A percentile compares a stretch with the other conserved stretches of the same genome.
Evolutionary conservation across 2,888 invertebrate genomes (phyloP).

Genomic region (Drosophila lutescens): DNA sequence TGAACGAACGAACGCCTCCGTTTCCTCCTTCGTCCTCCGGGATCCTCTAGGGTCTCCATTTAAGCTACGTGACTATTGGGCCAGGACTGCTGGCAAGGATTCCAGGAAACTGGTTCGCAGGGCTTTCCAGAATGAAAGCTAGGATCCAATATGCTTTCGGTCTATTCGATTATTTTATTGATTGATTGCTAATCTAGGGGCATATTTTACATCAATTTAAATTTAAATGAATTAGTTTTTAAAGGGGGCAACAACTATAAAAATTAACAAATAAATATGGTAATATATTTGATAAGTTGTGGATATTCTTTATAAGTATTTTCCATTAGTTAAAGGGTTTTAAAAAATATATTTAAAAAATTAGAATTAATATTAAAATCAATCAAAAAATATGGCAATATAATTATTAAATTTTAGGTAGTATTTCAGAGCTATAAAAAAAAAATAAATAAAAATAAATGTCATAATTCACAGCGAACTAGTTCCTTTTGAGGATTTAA

Average conservation of each 20-base stretch:
- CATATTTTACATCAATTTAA: neutral
- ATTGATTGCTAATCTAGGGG: neutral
- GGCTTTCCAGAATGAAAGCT: neutral
- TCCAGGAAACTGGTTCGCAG: neutral
- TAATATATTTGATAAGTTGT: no score
- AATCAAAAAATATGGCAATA: no score
- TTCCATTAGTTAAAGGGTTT: no score
- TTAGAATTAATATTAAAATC: no score
- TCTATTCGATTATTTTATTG: neutral
- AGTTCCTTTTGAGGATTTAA: neutral
- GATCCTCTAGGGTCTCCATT: conserved; percentile 21
- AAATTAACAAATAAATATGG: no score
- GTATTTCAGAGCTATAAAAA: no score
- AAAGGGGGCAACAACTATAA: no score
- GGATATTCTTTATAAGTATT: neutral
- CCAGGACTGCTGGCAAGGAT: conserved; percentile 15
- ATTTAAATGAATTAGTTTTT: no score
- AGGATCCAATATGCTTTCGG: neutral
- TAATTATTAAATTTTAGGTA: no score
- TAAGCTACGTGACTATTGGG: conserved; percentile 31
- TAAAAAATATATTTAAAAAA: no score
- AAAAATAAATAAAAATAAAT: no score
- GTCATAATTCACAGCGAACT: neutral
- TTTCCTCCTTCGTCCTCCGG: neutral
- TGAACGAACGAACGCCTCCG: conserved; percentile 18